Percentiles rank a stretch among this genome's conserved stretches.
Conservation (phyloP, 2,888 invertebrate genomes). For the Blastobasis adustella region DNA sequence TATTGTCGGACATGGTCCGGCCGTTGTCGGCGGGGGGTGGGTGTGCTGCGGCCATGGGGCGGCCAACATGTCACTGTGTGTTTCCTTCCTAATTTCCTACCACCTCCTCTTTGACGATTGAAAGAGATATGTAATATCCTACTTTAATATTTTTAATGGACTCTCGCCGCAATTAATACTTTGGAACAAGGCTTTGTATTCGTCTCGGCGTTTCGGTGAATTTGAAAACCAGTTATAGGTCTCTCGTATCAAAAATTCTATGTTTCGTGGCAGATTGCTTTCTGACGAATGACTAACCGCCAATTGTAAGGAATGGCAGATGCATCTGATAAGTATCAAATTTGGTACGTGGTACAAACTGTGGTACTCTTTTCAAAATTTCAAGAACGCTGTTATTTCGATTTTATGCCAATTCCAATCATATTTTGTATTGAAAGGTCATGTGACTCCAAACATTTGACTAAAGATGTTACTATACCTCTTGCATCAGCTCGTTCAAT, state of each 20-base stretch:
- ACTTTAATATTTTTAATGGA: constrained; percentile 27
- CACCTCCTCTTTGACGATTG: too few relatives aligned
- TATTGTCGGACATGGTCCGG: too few relatives aligned
- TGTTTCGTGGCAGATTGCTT: constrained; percentile 24
- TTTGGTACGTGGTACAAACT: constrained; percentile 16
- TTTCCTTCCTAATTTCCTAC: too few relatives aligned
- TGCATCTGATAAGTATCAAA: constrained; percentile 20
- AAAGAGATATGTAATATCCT: too few relatives aligned
- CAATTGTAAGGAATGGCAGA: constrained; percentile 25
- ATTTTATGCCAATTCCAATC: constrained; percentile 28
- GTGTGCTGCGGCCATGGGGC: too few relatives aligned
- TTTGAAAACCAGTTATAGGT: constrained; percentile 28
- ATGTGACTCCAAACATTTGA: constrained; percentile 11
- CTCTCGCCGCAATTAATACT: constrained; percentile 23
- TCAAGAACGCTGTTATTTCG: constrained; percentile 22
- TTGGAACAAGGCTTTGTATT: constrained; percentile 21
- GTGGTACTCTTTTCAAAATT: constrained; percentile 21
- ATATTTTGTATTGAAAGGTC: constrained; percentile 16
- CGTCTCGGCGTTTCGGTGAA: constrained; percentile 19
- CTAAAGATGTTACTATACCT: constrained; percentile 13
- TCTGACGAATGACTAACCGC: constrained; percentile 25
- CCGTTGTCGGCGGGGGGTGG: too few relatives aligned
- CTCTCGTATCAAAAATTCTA: constrained; percentile 28
- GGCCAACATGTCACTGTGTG: too few relatives aligned
- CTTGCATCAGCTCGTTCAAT: constrained; percentile 15